phyloP scores from a whole-genome alignment of 2,797 vertebrate genomes.

The Gobionotothen gibberifrons region DNA sequence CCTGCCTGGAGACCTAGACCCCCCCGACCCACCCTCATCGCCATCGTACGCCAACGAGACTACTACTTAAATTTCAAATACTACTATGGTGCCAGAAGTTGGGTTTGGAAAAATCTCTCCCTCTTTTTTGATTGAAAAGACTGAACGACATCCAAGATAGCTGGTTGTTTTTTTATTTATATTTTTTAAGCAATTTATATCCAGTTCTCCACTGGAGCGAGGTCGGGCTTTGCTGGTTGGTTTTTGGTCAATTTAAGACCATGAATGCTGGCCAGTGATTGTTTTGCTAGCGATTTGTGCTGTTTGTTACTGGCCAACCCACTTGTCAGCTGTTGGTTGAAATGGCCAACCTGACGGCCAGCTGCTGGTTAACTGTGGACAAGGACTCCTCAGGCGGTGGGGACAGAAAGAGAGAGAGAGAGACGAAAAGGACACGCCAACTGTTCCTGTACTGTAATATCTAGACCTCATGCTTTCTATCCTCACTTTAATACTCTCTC shows the following conservation, averaged over 20 bases:
- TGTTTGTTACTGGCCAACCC: slow-evolving; percentile 57
- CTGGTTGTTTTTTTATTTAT: slow-evolving; percentile 73
- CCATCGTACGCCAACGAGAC: slow-evolving; percentile 74
- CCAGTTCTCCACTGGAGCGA: slow-evolving; percentile 74
- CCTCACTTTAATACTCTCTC: slow-evolving; percentile 49
- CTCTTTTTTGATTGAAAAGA: slow-evolving; percentile 74
- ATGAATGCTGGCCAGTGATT: slow-evolving; percentile 73
- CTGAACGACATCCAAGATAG: slow-evolving; percentile 75
- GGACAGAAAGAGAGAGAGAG: slow-evolving; percentile 83
- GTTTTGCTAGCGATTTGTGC: slow-evolving; percentile 69
- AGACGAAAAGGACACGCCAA: slow-evolving; percentile 75
- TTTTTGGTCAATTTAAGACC: slow-evolving; percentile 72
- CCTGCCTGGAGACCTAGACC: slow-evolving; percentile 93
- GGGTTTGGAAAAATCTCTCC: slow-evolving; percentile 77
- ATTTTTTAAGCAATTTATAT: slow-evolving; percentile 81
- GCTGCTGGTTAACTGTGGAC: slow-evolving; percentile 89
- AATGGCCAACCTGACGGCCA: slow-evolving; percentile 70
- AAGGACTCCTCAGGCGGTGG: slow-evolving; percentile 92
- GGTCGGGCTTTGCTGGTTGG: slow-evolving; percentile 73
- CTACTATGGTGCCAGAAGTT: slow-evolving; percentile 82
- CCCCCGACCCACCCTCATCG: slow-evolving; percentile 52
- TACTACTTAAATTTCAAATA: slow-evolving; percentile 80
- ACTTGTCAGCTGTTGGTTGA: slow-evolving; percentile 47
- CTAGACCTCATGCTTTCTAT: slow-evolving; percentile 72
- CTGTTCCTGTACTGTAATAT: slow-evolving; percentile 83